Base-by-base conservation (phyloP, 2,888 invertebrate species). In the Thereva nobilitata region DNA sequence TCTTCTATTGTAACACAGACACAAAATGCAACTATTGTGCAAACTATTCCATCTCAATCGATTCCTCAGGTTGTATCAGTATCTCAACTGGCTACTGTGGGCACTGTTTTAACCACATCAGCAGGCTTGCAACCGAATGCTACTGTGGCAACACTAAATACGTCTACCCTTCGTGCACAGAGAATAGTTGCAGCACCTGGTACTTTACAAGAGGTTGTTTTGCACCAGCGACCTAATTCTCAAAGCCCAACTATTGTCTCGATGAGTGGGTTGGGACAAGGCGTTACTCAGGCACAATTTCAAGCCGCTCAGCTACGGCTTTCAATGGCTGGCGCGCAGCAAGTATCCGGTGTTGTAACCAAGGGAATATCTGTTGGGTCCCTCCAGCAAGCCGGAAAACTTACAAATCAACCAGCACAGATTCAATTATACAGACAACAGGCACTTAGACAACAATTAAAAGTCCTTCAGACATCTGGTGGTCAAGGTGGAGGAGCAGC, bases 31-130 rank as follows among this genome's bases (percentile, higher is more conserved):
- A 77, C 78, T 59, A 74, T 80, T 61, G 79, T 81, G 4, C 81
- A 81, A 65, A 80, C 81, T 0, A 74, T 79, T 54, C 72, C 76
- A 65, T 74, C 77, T 9, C 80, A 79, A 69, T 72, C 78, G 12
- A 57, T 79, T 65, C 78, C 81, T 0, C 81, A 80, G 71, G 79
- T 83, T 41, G 80, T 83, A 2, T 79, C 81, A 10, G 78, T 83
- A 50, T 77, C 84, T 64, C 78, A 82, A 49, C 70, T 82, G 67
- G 76, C 84, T 73, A 76, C 78, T 69, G 75, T 77, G 70, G 75
- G 79, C 72, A 72, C 82, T 65, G 74, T 82, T 70, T 68, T 83
- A 72, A 76, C 84, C 71, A 74, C 82, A 49, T 76, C 79, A 3
- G 75, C 77, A 23, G 75, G 75, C 6, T 72, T 79, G 66, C 77